Evolutionary conservation across 2,888 invertebrate species (phyloP).

Genomic region (Copidosoma aretas): DNA sequence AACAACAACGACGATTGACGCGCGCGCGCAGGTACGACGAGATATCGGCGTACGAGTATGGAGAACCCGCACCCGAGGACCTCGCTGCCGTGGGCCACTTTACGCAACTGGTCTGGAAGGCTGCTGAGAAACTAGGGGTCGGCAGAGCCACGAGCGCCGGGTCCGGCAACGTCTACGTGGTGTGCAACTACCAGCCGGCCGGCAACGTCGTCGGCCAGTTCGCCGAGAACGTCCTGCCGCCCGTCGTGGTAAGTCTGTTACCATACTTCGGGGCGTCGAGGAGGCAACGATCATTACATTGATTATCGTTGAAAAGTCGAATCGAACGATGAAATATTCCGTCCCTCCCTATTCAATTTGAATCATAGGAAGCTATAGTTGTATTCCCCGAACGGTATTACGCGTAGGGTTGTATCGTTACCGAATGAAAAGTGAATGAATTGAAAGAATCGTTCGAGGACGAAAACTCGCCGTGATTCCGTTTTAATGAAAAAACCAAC

Average conservation of each 20-base stretch:
- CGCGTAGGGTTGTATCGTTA: too few species aligned
- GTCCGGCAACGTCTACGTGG: conserved; percentile 62
- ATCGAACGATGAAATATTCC: too few species aligned
- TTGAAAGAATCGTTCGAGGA: too few species aligned
- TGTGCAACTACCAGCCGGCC: conserved; percentile 66
- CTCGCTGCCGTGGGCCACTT: conserved; percentile 63
- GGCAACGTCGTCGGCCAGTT: conserved; percentile 63
- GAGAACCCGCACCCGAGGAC: conserved; percentile 38
- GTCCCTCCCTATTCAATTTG: too few species aligned
- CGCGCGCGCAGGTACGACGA: conserved; percentile 50
- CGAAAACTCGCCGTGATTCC: too few species aligned
- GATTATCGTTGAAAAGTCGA: too few species aligned
- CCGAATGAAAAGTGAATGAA: too few species aligned
- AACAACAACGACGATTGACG: background rate
- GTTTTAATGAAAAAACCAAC: too few species aligned
- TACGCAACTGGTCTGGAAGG: conserved; percentile 68
- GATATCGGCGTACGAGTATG: conserved; percentile 50
- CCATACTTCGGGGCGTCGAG: too few species aligned
- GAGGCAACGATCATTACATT: too few species aligned
- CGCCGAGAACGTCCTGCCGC: conserved; percentile 41
- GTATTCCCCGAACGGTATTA: too few species aligned
- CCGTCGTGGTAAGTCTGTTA: conserved; percentile 26
- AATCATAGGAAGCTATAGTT: too few species aligned
- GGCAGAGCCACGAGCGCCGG: conserved; percentile 61
- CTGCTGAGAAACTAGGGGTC: conserved; percentile 64